Conservation (phyloP, 2,113 vertebrate genomes). For the Nyctibius bracteatus region DNA sequence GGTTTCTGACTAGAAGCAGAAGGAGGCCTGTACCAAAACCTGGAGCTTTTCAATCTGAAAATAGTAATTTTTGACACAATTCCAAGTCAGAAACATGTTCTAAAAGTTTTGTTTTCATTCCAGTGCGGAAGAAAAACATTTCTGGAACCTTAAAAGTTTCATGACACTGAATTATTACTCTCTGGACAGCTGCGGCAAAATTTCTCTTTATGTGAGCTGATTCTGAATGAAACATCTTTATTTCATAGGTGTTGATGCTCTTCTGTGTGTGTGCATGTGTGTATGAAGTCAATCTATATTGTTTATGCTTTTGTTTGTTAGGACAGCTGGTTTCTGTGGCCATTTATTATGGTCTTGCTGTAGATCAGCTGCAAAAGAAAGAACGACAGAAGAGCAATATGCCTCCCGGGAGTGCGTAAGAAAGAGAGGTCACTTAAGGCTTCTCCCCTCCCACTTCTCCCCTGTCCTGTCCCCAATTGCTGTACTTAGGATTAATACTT, state of each 20-base stretch:
- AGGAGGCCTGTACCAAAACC: background rate
- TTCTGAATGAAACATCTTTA: background rate
- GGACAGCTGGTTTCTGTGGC: background rate
- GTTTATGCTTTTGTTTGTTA: background rate
- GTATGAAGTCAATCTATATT: background rate
- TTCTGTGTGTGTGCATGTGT: background rate
- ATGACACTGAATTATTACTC: background rate
- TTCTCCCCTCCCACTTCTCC: background rate
- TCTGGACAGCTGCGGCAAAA: background rate
- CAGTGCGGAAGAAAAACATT: background rate
- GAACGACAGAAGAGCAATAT: background rate
- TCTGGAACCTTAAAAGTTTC: background rate
- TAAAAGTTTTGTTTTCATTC: conserved; percentile 9
- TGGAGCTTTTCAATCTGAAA: background rate
- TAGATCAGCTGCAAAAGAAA: background rate
- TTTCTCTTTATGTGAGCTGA: background rate
- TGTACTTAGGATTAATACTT: background rate
- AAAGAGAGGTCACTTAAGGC: background rate
- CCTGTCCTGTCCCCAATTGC: background rate
- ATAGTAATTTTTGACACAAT: background rate
- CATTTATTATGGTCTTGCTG: background rate
- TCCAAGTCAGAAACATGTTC: background rate
- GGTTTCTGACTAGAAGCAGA: background rate
- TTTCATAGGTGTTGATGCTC: background rate
- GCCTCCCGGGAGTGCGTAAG: background rate